Base-by-base conservation (phyloP, 92 coral and sea anemone species). In the Zoanthus gigantus region DNA sequence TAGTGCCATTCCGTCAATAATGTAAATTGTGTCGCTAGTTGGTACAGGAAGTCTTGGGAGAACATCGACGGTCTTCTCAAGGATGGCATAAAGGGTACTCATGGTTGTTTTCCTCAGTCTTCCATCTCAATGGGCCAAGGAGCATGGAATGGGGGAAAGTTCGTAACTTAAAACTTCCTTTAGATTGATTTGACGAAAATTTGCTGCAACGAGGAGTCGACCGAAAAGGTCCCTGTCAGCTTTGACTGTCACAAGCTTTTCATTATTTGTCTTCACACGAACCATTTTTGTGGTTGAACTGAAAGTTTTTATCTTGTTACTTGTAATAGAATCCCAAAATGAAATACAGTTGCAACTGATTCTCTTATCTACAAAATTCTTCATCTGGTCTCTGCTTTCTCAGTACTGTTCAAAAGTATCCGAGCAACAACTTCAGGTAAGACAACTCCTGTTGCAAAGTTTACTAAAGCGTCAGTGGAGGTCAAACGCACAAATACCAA, bases 391-490 rank as follows among this genome's bases (percentile, higher is more conserved):
- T 32, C 69, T 58, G 65, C 85, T 11, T 50, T 69, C 47, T 83
- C 57, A 30, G 86, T 83, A 2, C 74, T 72, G 71, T 52, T 44
- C 37, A 86, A 0, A 9, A 90, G 58, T 0, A 2, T 29, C 2
- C 87, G 79, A 10, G 93, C 88, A 7, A 82, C 85, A 7, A 81
- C 85, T 0, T 4, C 74, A 6, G 88, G 93, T 12, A 90, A 31
- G 1, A 87, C 91, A 17, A 90, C 88, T 42, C 91, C 88, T 5
- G 94, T 91, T 9, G 91, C 91, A 32, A 88, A 32, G 86, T 88
- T 83, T 17, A 12, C 7, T 12, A 90, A 46, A 37, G 16, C 53
- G 16, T 73, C 77, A 50, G 54, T 50, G 54, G 23, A 23, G 23
- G 23, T 23, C 23, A 23, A 23, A 23, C 23, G 23, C 23, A 23